phyloP scores from a whole-genome alignment of 2,888 invertebrate species.

The Cephus sareptanus region DNA sequence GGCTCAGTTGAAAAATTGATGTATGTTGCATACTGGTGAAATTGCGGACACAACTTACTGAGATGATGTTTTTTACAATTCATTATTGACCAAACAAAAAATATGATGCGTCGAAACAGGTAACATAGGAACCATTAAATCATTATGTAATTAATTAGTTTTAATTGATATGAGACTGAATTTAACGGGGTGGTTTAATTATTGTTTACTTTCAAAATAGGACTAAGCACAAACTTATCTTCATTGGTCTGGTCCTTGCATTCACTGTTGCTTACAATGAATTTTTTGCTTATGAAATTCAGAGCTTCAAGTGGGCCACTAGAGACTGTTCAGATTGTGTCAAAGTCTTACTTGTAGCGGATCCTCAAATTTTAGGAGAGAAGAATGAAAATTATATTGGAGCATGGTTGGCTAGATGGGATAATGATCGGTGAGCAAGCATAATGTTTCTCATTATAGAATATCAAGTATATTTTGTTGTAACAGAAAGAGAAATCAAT shows the following conservation, averaged over 20 bases:
- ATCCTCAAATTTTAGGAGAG: constrained; percentile 93
- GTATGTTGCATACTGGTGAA: not conserved
- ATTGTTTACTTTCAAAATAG: constrained; percentile 25
- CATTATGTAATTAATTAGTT: not conserved
- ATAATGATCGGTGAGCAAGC: constrained; percentile 83
- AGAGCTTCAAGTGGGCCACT: constrained; percentile 67
- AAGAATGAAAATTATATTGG: constrained; percentile 75
- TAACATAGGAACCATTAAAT: not conserved
- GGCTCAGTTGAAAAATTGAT: not conserved
- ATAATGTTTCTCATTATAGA: not conserved
- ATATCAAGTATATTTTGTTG: not conserved
- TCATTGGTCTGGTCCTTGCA: constrained; percentile 40
- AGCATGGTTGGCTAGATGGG: constrained; percentile 82
- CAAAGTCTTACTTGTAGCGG: constrained; percentile 81
- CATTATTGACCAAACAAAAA: not conserved
- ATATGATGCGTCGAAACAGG: constrained; percentile 24
- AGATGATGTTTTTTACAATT: not conserved
- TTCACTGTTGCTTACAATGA: constrained; percentile 68
- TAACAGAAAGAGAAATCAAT: not conserved
- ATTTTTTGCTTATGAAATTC: constrained; percentile 70
- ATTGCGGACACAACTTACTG: not conserved
- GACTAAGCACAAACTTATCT: constrained; percentile 43
- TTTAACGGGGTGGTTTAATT: not conserved
- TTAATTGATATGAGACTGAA: not conserved
- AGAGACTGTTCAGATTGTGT: constrained; percentile 69